Evolutionary conservation across 2,113 vertebrate genomes (phyloP).

Genomic region (Mastomys natalensis): DNA sequence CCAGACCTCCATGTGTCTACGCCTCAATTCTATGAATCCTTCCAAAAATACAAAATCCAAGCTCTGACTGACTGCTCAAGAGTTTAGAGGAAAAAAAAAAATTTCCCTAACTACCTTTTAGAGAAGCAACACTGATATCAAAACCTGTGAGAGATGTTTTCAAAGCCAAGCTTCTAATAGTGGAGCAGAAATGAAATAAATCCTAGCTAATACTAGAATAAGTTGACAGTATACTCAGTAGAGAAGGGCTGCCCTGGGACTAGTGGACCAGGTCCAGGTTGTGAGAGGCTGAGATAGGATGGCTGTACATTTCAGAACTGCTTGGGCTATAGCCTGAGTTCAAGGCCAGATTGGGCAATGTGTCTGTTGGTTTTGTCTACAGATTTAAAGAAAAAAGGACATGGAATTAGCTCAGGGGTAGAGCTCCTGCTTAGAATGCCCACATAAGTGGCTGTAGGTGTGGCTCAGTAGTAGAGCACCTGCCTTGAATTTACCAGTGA

Average conservation of each 20-base stretch:
- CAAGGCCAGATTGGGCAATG: not conserved
- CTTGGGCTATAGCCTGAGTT: not conserved
- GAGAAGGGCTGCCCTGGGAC: no score
- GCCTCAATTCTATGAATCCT: not conserved
- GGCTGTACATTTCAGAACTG: not conserved
- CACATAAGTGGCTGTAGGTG: not conserved
- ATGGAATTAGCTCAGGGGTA: not conserved
- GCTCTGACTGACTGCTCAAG: not conserved
- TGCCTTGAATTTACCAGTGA: not conserved
- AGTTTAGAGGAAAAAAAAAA: not conserved
- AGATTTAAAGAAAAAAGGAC: not conserved
- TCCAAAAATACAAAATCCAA: not conserved
- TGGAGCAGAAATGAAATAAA: not conserved
- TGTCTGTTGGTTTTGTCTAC: not conserved
- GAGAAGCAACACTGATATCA: not conserved
- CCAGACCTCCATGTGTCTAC: not conserved
- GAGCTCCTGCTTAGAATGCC: not conserved
- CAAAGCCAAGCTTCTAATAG: not conserved
- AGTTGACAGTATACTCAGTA: not conserved
- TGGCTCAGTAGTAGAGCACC: not conserved
- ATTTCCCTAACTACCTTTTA: not conserved
- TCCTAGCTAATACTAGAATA: not conserved
- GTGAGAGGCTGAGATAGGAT: not conserved
- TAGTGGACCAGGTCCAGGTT: no score
- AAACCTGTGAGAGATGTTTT: not conserved